Base-by-base conservation (phyloP, 2,113 vertebrate genomes). In the Riparia riparia region DNA sequence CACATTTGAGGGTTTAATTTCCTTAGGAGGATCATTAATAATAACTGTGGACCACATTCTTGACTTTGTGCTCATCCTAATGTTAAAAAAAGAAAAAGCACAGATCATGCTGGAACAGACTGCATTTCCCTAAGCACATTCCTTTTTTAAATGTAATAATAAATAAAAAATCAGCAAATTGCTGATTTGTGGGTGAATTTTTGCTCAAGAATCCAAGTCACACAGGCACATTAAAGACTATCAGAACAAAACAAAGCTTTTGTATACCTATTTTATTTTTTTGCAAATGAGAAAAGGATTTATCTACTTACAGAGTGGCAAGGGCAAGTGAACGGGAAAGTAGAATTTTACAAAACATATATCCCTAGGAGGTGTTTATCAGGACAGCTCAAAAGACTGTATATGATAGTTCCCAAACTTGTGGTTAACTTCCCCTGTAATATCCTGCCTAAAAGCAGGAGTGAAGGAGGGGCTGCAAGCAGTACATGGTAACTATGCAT, bases 71-170 rank as follows among this genome's bases (percentile, higher is more conserved):
- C 29, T 92, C 70, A 82, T 93, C n/a, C 63, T 81, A 41, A 74
- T 56, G 56, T 32, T 83, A 86, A 86, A 94, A 82, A 82, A 89
- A 81, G 56, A n/a, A 91, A 88, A 91, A 88, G 22, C 34, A 49
- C 50, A 81, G 34, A 65, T 70, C 88, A 82, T 85, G n/a, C 53
- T 86, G 63, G 53, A 93, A 61, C 47, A 85, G 41, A 64, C 71
- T 53, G 76, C 47, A 72, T 85, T 90, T 89, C 31, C 37, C 41
- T 74, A 58, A 91, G 51, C 26, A 60, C 32, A 32, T 82, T 84
- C 7, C 7, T 45, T 88, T 95, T 93, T 72, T 17, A 5, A 77
- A 71, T 58, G 21, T 71, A 82, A 29, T 56, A 14, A 10, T 10
- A 56, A 25, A 19, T 32, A 93, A 90, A 63, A 80, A 17, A 39